Evolutionary conservation across 1,140 invertebrate genomes (phyloP).

Genomic region (Homarus americanus): DNA sequence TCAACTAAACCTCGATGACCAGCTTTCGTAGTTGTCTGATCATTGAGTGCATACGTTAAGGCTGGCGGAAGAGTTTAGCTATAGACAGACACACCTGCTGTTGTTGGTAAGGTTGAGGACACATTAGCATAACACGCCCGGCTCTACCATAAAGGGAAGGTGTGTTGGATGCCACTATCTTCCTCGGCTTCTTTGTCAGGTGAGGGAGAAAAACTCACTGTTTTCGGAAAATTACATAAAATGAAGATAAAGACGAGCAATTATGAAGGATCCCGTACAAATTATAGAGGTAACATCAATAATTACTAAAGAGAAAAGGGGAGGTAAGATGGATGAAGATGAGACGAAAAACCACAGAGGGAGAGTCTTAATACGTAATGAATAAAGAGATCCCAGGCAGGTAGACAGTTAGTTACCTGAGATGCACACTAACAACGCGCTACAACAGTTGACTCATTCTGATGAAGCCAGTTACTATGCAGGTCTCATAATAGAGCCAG

Average conservation of each 20-base stretch:
- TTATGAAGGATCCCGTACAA: neutral
- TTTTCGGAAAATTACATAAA: neutral
- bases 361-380: too few relatives aligned
- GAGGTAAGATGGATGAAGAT: neutral
- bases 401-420: too few relatives aligned
- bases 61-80: too few relatives aligned
- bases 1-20: too few relatives aligned
- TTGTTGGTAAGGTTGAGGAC: neutral
- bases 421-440: too few relatives aligned
- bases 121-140: neutral
- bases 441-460: too few relatives aligned
- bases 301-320: neutral
- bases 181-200: neutral
- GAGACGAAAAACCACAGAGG: neutral
- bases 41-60: too few relatives aligned
- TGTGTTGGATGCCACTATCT: neutral
- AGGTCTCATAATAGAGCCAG: too few relatives aligned
- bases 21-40: too few relatives aligned
- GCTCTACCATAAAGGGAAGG: neutral
- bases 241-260: constrained; percentile 5
- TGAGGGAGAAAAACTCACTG: neutral
- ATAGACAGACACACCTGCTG: too few relatives aligned
- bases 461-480: too few relatives aligned
- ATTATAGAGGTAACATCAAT: neutral
- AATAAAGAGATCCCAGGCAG: too few relatives aligned